Conservation (phyloP, 2,888 invertebrate species). For the Tipula confusa region DNA sequence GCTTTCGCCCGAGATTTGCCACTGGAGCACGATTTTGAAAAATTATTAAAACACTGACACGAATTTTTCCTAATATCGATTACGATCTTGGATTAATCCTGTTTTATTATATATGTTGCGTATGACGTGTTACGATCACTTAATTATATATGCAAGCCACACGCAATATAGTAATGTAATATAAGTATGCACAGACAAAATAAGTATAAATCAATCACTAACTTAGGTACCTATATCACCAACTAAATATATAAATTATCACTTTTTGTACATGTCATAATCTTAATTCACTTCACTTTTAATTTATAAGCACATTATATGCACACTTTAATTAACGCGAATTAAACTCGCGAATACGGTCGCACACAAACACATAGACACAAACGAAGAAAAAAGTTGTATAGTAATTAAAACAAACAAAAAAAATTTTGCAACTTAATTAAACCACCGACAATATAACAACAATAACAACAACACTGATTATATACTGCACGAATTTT, state of each 20-base stretch:
- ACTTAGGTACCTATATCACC: not conserved
- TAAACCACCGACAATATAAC: not conserved
- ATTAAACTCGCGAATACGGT: not conserved
- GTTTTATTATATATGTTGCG: not conserved
- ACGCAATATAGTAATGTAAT: not conserved
- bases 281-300: not conserved
- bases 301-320: not conserved
- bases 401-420: no score
- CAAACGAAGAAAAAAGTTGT: not conserved
- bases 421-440: not conserved
- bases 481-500: no score
- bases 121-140: not conserved
- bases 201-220: not conserved
- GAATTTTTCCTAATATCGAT: not conserved
- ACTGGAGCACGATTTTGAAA: conserved; percentile 39
- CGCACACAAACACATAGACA: not conserved
- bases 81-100: not conserved
- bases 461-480: not conserved
- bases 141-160: not conserved
- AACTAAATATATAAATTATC: not conserved
- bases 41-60: not conserved
- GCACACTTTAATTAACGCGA: not conserved
- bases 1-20: conserved; percentile 38
- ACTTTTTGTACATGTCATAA: conserved; percentile 3
- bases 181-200: not conserved